Percentiles rank a stretch among this genome's conserved stretches.
Conservation (phyloP, 1,140 invertebrate genomes). For the Ectropis grisescens region DNA sequence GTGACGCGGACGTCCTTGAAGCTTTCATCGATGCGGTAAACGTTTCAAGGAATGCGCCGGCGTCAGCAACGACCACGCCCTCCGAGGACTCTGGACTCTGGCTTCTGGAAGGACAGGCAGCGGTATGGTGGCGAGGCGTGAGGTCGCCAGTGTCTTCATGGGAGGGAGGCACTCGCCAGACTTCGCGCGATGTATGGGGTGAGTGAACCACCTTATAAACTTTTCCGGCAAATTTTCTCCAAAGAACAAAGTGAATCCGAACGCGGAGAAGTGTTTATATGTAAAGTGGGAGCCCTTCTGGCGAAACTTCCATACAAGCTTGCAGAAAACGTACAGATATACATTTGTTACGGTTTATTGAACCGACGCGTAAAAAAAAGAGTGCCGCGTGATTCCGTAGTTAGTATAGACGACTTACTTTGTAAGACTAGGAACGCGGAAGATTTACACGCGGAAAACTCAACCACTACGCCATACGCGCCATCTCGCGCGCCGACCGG, state of each 20-base stretch:
- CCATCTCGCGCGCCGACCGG: no score
- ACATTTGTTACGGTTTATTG: slow-evolving; percentile 1
- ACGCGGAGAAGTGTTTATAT: slow-evolving; percentile 3
- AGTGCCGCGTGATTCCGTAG: not conserved
- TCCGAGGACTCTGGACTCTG: slow-evolving; percentile 11
- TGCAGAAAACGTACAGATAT: not conserved
- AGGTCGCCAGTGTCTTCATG: slow-evolving; percentile 2
- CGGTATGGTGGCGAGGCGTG: slow-evolving; percentile 11
- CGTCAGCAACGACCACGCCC: slow-evolving; percentile 10
- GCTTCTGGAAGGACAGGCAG: slow-evolving; percentile 8
- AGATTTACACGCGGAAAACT: not conserved
- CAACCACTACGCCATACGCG: not conserved
- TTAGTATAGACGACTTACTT: not conserved
- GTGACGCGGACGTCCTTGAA: slow-evolving; percentile 3
- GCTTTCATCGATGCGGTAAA: slow-evolving; percentile 11
- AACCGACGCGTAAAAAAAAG: not conserved
- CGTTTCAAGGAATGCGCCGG: slow-evolving; percentile 7
- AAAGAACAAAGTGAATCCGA: slow-evolving; percentile 1
- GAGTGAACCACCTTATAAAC: slow-evolving; percentile 4
- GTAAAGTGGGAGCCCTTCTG: not conserved
- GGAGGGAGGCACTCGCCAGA: slow-evolving; percentile 6
- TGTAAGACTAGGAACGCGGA: not conserved
- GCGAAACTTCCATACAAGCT: slow-evolving; percentile 1
- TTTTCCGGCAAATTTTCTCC: slow-evolving; percentile 10
- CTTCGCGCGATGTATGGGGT: slow-evolving; percentile 5